A percentile compares a stretch with the other conserved stretches of the same genome.
Evolutionary conservation across 2,888 invertebrate genomes (phyloP).

Genomic region (Apamea monoglypha): DNA sequence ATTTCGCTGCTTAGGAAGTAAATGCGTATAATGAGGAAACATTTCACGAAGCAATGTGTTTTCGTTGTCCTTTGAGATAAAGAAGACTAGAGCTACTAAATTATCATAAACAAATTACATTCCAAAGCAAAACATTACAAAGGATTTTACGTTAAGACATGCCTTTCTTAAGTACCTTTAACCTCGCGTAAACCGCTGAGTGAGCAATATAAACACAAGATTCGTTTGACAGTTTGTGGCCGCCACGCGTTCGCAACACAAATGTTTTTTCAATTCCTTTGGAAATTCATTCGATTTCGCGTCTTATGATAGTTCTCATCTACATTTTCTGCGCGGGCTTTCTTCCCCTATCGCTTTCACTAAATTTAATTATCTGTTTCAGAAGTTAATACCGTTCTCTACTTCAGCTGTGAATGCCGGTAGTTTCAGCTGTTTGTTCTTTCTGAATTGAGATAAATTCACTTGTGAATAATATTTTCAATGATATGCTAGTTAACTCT

Average conservation of each 20-base stretch:
- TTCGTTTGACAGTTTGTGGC: slow-evolving; percentile 60
- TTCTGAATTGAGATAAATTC: slow-evolving; percentile 3
- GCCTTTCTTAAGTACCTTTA: slow-evolving; percentile 53
- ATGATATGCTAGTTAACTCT: background rate
- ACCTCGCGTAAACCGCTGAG: slow-evolving; percentile 51
- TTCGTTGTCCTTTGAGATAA: slow-evolving; percentile 49
- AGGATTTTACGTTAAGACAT: slow-evolving; percentile 50
- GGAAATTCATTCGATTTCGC: slow-evolving; percentile 74
- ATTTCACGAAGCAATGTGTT: slow-evolving; percentile 29
- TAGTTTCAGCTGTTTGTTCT: slow-evolving; percentile 8
- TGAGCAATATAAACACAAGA: slow-evolving; percentile 70
- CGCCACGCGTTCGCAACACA: slow-evolving; percentile 67
- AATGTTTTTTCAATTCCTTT: slow-evolving; percentile 72
- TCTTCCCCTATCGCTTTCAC: slow-evolving; percentile 66
- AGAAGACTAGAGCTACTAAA: slow-evolving; percentile 42
- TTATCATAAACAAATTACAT: slow-evolving; percentile 53
- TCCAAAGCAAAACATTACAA: slow-evolving; percentile 59
- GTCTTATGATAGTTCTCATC: slow-evolving; percentile 72
- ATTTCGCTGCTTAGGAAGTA: slow-evolving; percentile 19
- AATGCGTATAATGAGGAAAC: slow-evolving; percentile 34
- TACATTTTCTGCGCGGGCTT: slow-evolving; percentile 71
- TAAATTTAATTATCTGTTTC: slow-evolving; percentile 61
- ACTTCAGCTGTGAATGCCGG: background rate
- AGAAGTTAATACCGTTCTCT: slow-evolving; percentile 48
- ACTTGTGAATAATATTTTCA: slow-evolving; percentile 4